Conservation (phyloP, 2,888 invertebrate genomes). For the Rhingia campestris region DNA sequence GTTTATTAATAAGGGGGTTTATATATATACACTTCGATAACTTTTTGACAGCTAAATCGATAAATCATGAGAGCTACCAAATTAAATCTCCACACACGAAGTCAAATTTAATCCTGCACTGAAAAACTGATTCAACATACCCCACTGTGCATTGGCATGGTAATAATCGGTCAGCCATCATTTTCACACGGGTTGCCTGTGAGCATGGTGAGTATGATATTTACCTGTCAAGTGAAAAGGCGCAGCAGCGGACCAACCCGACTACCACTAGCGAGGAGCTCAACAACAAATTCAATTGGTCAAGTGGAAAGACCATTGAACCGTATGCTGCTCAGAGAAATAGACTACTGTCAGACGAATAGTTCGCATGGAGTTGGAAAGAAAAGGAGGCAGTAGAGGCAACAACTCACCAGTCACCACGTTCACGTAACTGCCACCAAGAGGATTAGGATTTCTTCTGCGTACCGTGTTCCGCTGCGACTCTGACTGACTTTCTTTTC, state of each 20-base stretch:
- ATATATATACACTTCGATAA: too few species aligned
- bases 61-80: too few species aligned
- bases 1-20: too few species aligned
- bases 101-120: too few species aligned
- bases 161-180: conserved; percentile 46
- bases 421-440: conserved; percentile 12
- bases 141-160: conserved; percentile 29
- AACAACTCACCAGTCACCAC: conserved; percentile 15
- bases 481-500: conserved; percentile 44
- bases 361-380: conserved; percentile 21
- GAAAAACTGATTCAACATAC: too few species aligned
- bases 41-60: too few species aligned
- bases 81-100: too few species aligned
- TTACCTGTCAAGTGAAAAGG: conserved; percentile 37
- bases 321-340: conserved; percentile 15
- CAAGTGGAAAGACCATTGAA: conserved; percentile 62
- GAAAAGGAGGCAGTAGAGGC: conserved; percentile 30
- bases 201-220: conserved; percentile 25
- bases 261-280: conserved; percentile 20
- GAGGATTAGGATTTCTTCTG: conserved; percentile 53
- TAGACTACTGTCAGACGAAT: conserved; percentile 16
- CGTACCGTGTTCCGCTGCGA: conserved; percentile 15
- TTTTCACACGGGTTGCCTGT: conserved; percentile 25
- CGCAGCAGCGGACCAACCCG: not conserved
- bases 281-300: conserved; percentile 59